Evolutionary conservation across 2,888 invertebrate genomes (phyloP).

Genomic region (Allygus modestus): DNA sequence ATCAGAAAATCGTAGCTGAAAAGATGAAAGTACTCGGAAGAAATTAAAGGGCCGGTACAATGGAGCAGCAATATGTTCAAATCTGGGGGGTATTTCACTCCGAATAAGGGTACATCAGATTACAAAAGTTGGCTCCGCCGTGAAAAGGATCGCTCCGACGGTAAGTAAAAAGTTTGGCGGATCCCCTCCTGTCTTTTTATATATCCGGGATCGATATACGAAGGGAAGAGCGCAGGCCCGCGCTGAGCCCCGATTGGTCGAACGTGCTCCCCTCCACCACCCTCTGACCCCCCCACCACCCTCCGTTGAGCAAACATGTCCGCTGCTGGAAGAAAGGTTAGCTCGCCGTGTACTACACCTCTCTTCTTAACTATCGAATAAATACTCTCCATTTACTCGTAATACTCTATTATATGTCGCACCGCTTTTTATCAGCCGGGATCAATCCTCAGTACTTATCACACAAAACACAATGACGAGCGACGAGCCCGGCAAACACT

Average conservation of each 20-base stretch:
- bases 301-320: conserved; percentile 53
- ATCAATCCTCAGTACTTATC: not conserved
- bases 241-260: not conserved
- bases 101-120: conserved; percentile 59
- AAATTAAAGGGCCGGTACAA: conserved; percentile 56
- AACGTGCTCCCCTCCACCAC: not conserved
- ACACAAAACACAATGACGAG: conserved; percentile 9
- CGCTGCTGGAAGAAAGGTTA: conserved; percentile 50
- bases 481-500: not conserved
- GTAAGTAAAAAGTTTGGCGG: conserved; percentile 59
- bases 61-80: conserved; percentile 52
- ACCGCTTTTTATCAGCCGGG: conserved; percentile 39
- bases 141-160: conserved; percentile 56
- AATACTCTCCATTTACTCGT: conserved; percentile 46
- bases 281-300: not conserved
- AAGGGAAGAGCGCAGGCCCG: not conserved
- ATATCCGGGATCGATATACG: conserved; percentile 52
- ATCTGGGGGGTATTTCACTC: conserved; percentile 46
- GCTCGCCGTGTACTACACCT: conserved; percentile 53
- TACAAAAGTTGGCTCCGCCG: conserved; percentile 50
- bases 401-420: conserved; percentile 54
- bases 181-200: conserved; percentile 55
- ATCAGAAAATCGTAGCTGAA: conserved; percentile 21
- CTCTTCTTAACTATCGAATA: conserved; percentile 60
- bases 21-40: conserved; percentile 46